These are phyloP conservation scores for Sphaerodactylus townsendi DNA, from an alignment of 2,113 vertebrate species.

Conservation along the genomic window DNA sequence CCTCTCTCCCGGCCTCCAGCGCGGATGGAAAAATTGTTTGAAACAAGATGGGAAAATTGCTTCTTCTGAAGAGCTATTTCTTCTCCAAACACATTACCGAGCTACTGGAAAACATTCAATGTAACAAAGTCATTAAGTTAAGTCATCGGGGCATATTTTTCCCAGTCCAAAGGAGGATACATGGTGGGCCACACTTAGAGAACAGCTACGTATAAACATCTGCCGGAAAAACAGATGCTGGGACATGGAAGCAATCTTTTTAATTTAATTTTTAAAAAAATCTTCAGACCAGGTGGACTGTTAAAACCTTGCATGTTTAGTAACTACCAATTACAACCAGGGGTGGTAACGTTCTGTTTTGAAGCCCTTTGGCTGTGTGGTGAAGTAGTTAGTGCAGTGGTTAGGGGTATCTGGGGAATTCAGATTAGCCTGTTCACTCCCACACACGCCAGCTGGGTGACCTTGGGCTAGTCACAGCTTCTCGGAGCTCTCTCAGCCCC, in stretches of 20 bases:
- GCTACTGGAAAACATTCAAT: constrained; percentile 73
- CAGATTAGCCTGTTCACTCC: too few species aligned
- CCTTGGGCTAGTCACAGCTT: too few species aligned
- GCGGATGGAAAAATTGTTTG: constrained; percentile 66
- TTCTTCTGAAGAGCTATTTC: constrained; percentile 60
- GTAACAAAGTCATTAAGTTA: constrained; percentile 68
- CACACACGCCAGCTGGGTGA: too few species aligned
- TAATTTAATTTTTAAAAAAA: not conserved
- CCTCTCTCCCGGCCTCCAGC: constrained; percentile 54
- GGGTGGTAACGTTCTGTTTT: too few species aligned
- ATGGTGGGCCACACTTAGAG: constrained; percentile 62
- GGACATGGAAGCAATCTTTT: constrained; percentile 40
- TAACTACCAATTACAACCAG: too few species aligned
- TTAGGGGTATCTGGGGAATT: too few species aligned
- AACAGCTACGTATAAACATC: constrained; percentile 60
- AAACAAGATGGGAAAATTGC: constrained; percentile 56
- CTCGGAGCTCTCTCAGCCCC: too few species aligned
- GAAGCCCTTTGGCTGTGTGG: too few species aligned
- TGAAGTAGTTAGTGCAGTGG: too few species aligned
- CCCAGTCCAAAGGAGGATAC: constrained; percentile 54
- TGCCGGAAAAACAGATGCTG: constrained; percentile 66
- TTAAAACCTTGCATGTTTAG: not conserved
- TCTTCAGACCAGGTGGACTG: not conserved
- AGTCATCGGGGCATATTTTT: constrained; percentile 69
- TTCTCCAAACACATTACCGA: constrained; percentile 71